These are phyloP conservation scores for Muntiacus reevesi DNA, from an alignment of 2,113 vertebrate species.

Conservation along the genomic window DNA sequence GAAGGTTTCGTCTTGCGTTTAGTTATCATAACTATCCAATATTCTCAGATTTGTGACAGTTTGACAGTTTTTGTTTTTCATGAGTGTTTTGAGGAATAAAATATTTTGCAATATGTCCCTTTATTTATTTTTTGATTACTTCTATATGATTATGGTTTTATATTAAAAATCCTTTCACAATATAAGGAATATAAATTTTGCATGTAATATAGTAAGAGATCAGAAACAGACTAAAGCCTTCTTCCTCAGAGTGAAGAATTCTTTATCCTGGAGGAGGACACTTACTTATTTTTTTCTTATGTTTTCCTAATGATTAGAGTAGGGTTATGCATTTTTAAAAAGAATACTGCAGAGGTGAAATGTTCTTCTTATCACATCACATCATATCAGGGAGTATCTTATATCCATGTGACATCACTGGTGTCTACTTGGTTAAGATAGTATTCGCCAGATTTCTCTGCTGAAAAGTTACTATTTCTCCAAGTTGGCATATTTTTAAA, in stretches of 20 bases:
- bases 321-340: background rate
- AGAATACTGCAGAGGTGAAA: background rate
- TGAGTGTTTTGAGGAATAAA: background rate
- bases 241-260: background rate
- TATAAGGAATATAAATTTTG: background rate
- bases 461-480: background rate
- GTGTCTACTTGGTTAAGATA: background rate
- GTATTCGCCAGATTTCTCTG: background rate
- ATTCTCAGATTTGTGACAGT: background rate
- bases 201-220: background rate
- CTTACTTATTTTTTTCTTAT: background rate
- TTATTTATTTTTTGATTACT: background rate
- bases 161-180: background rate
- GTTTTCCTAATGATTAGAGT: background rate
- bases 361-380: background rate
- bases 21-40: background rate
- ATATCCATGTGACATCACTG: background rate
- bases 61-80: background rate
- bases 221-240: background rate
- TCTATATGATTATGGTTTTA: background rate
- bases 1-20: background rate
- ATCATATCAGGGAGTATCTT: background rate
- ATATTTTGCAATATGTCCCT: background rate
- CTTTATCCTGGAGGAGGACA: background rate
- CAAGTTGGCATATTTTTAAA: background rate